Base-by-base conservation (phyloP, 2,113 vertebrate genomes). In the Calidris pygmaea region DNA sequence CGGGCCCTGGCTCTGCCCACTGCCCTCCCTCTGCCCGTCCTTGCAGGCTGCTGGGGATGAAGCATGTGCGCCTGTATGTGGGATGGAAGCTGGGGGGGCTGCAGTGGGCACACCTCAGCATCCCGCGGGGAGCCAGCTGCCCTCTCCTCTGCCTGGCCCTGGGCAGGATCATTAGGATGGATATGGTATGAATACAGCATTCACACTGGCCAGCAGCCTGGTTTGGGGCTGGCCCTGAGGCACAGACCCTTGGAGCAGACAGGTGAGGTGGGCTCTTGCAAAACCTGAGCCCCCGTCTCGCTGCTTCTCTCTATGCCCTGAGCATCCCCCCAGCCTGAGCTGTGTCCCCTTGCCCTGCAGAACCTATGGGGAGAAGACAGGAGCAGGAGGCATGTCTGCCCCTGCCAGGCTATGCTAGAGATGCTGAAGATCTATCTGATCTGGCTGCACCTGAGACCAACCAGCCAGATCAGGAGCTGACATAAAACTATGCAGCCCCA, bases 171-270 rank as follows among this genome's bases (percentile, higher is more conserved):
- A 13, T 41, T 18, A 7, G 70, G 37, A 35, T 16, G 30, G 58
- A 29, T 23, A 23, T 0, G 5, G 77, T 83, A 83, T 7, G 6
- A 74, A 56, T 13, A 32, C 1, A 6, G 56, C 2, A 5, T 2
- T n/a, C 53, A 14, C 2, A 1, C 43, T 0, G 0, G 34, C 45
- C 55, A 3, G 0, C 1, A 3, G 65, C 71, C 43, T 0, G 2
- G 0, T 24, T 6, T 2, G 1, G 62, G 37, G 19, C 50, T 58
- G 50, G 41, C 27, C 71, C 63, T 19, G 47, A 32, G 73, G 32
- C 12, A 2, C 43, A 79, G 73, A 24, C 37, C 30, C 24, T 14
- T 22, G 16, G 35, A 70, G 32, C 2, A 1, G 10, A 15, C 16
- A 39, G 60, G 27, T 6, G 23, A 65, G 37, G 45, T 1, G 1